A percentile compares a stretch with the other conserved stretches of the same genome.
Conservation (phyloP, 2,113 vertebrate species). For the Sphaerodactylus townsendi region DNA sequence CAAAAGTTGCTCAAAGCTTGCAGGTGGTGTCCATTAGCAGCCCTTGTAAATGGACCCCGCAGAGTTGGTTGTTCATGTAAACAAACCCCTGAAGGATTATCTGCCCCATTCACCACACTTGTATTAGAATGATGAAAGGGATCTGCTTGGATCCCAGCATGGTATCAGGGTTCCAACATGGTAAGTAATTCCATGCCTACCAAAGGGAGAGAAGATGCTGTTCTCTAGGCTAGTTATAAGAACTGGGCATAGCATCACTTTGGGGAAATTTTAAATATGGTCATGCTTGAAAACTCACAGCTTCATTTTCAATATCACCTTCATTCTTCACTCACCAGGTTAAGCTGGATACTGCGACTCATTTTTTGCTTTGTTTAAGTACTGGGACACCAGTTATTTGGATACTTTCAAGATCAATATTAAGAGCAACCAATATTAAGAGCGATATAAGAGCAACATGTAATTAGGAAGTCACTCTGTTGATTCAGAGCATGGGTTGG, state of each 20-base stretch:
- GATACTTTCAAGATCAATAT: no score
- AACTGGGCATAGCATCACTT: conserved; percentile 41
- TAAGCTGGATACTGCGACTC: not conserved
- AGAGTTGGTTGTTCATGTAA: not conserved
- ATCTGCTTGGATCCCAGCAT: not conserved
- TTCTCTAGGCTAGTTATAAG: conserved; percentile 29
- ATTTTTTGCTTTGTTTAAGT: not conserved
- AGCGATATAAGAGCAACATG: no score
- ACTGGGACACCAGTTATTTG: not conserved
- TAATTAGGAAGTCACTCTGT: no score
- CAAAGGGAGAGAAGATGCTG: conserved; percentile 20
- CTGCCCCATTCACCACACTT: not conserved
- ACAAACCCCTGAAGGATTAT: conserved; percentile 7
- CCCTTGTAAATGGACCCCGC: not conserved
- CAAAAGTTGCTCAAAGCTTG: not conserved
- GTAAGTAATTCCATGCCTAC: conserved; percentile 10
- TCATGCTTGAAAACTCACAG: conserved; percentile 25
- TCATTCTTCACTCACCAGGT: not conserved
- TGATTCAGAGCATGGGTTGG: no score
- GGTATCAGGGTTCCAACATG: not conserved
- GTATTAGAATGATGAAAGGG: not conserved
- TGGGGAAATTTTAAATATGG: conserved; percentile 22
- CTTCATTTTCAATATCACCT: not conserved
- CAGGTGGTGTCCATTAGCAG: not conserved
- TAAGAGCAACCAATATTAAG: no score